Conservation (phyloP, 2,888 invertebrate genomes). For the Epinotia nisella region DNA sequence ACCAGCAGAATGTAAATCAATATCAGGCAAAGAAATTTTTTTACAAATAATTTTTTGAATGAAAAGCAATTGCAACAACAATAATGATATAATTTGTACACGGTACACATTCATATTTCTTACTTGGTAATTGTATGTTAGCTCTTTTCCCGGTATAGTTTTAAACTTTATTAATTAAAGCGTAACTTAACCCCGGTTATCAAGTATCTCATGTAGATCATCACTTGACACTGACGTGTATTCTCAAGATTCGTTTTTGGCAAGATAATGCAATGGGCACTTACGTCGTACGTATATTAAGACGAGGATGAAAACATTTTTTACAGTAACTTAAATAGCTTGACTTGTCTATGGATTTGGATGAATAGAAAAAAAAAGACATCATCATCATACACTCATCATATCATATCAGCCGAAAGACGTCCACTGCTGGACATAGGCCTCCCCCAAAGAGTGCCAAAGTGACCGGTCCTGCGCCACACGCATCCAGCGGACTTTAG, state of each 20-base stretch:
- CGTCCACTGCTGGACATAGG: no score
- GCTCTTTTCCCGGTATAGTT: background rate
- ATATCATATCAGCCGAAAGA: no score
- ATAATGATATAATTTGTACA: constrained; percentile 37
- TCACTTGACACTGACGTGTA: constrained; percentile 43
- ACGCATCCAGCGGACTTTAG: no score
- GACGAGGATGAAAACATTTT: background rate
- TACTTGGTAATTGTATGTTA: background rate
- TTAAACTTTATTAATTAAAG: background rate
- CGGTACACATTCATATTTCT: constrained; percentile 38
- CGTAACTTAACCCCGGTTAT: background rate
- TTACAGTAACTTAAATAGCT: constrained; percentile 12
- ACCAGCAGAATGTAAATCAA: constrained; percentile 39
- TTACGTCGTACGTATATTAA: background rate
- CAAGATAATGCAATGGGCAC: background rate
- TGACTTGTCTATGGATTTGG: constrained; percentile 10
- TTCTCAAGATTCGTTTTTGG: constrained; percentile 23
- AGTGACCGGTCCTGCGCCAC: no score
- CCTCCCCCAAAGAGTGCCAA: no score
- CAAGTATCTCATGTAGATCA: background rate
- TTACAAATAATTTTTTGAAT: constrained; percentile 53
- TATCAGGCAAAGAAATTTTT: constrained; percentile 50
- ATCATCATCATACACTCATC: no score
- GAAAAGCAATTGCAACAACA: constrained; percentile 52
- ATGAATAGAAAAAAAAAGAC: no score